phyloP scores from a whole-genome alignment of 2,888 invertebrate species.

The Acleris laterana region DNA sequence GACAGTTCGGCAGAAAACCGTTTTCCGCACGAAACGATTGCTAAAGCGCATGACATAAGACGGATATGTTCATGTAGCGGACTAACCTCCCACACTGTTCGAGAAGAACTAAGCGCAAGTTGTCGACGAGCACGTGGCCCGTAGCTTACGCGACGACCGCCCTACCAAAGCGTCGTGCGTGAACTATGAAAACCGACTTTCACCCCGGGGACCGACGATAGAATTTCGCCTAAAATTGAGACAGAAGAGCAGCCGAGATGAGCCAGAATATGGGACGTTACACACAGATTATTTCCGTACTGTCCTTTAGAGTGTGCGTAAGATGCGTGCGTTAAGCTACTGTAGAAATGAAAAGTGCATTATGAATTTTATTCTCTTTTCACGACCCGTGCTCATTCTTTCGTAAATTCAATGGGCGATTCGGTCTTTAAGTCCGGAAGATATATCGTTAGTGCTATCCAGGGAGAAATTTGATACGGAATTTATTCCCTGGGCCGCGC shows the following conservation, averaged over 20 bases:
- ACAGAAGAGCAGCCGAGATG: slow-evolving; percentile 60
- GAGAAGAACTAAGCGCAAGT: slow-evolving; percentile 83
- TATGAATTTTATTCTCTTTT: slow-evolving; percentile 52
- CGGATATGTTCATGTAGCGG: slow-evolving; percentile 77
- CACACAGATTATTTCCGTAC: slow-evolving; percentile 79
- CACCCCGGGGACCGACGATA: slow-evolving; percentile 64
- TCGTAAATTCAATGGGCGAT: slow-evolving; percentile 49
- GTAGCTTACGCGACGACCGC: slow-evolving; percentile 81
- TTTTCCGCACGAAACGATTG: slow-evolving; percentile 66
- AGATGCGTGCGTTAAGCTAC: slow-evolving; percentile 53
- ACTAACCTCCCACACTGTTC: slow-evolving; percentile 83
- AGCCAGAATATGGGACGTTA: slow-evolving; percentile 78
- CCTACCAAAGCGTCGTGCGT: slow-evolving; percentile 73
- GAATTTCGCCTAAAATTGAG: slow-evolving; percentile 66
- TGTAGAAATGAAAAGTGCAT: slow-evolving; percentile 72
- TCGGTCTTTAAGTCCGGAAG: slow-evolving; percentile 46
- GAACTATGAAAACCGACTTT: slow-evolving; percentile 76
- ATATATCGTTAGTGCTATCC: slow-evolving; percentile 58
- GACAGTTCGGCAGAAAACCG: slow-evolving; percentile 61
- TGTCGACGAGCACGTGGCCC: slow-evolving; percentile 80
- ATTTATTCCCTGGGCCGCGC: slow-evolving; percentile 55
- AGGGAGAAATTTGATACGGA: slow-evolving; percentile 63
- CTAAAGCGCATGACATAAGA: slow-evolving; percentile 74
- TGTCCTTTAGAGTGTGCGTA: slow-evolving; percentile 68
- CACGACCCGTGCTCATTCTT: slow-evolving; percentile 46